phyloP scores from a whole-genome alignment of 2,888 invertebrate species.

The Harpagoxenus sublaevis region DNA sequence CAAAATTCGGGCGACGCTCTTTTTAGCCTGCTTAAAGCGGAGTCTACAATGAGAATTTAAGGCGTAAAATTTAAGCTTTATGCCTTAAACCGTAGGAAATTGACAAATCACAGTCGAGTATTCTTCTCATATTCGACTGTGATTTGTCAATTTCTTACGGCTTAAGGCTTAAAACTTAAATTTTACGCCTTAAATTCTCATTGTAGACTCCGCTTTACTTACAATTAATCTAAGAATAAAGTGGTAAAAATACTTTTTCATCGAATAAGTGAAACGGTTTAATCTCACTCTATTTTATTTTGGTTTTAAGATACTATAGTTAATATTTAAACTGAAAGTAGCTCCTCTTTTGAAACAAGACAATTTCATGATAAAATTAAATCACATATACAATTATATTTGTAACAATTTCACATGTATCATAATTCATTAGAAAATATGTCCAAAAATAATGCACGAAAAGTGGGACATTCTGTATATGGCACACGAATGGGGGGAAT shows the following conservation, averaged over 20 bases:
- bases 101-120: too few species aligned
- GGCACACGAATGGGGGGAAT: neutral
- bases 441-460: neutral
- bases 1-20: neutral
- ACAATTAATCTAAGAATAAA: neutral
- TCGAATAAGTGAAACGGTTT: neutral
- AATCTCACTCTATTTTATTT: neutral
- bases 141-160: too few species aligned
- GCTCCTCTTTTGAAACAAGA: neutral
- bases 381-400: constrained; percentile 48
- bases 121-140: too few species aligned
- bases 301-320: neutral
- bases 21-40: neutral
- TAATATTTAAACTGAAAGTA: neutral
- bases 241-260: neutral
- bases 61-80: too few species aligned
- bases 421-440: constrained; percentile 5
- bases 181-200: too few species aligned
- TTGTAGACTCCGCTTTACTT: too few species aligned
- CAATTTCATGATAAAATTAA: neutral
- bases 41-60: too few species aligned
- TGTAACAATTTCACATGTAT: constrained; percentile 62
- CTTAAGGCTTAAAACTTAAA: too few species aligned
- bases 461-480: neutral
- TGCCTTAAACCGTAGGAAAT: too few species aligned